These are phyloP conservation scores for Natrix natrix DNA, from an alignment of 2,797 vertebrate species.

Conservation along the genomic window DNA sequence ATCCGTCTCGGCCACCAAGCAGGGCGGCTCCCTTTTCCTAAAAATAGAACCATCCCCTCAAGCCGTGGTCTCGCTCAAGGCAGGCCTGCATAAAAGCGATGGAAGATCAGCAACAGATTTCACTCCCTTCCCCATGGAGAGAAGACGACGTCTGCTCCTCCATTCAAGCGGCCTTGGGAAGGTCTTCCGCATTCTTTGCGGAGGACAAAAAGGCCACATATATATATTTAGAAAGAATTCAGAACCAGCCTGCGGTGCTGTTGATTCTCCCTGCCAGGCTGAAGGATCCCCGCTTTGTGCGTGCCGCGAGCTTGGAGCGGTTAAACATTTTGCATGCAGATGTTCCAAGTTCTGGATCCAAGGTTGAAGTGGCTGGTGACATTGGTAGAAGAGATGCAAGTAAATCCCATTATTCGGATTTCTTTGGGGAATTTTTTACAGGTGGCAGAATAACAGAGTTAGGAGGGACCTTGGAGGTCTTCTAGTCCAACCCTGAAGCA, in stretches of 20 bases:
- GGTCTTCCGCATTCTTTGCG: not conserved
- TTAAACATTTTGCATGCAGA: not conserved
- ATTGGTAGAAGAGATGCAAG: not conserved
- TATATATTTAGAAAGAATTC: slow-evolving; percentile 44
- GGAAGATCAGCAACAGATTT: not conserved
- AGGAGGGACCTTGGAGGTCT: not conserved
- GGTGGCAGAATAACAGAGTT: not conserved
- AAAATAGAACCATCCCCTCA: not conserved
- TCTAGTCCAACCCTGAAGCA: not conserved
- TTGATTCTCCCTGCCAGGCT: not conserved
- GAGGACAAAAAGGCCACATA: slow-evolving; percentile 9
- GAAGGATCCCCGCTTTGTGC: not conserved
- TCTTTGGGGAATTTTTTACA: not conserved
- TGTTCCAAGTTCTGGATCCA: not conserved
- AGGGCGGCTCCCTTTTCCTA: not conserved
- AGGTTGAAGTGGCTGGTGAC: too few species aligned
- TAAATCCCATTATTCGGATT: not conserved
- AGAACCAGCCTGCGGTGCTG: slow-evolving; percentile 49
- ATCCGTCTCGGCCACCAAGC: not conserved
- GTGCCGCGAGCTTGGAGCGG: too few species aligned
- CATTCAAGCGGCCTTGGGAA: not conserved
- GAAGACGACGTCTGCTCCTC: accelerated
- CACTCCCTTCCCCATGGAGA: not conserved
- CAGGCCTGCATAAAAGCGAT: not conserved
- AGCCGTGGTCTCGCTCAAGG: not conserved